phyloP scores from a whole-genome alignment of 1,140 invertebrate genomes.

The Cydia pomonella region DNA sequence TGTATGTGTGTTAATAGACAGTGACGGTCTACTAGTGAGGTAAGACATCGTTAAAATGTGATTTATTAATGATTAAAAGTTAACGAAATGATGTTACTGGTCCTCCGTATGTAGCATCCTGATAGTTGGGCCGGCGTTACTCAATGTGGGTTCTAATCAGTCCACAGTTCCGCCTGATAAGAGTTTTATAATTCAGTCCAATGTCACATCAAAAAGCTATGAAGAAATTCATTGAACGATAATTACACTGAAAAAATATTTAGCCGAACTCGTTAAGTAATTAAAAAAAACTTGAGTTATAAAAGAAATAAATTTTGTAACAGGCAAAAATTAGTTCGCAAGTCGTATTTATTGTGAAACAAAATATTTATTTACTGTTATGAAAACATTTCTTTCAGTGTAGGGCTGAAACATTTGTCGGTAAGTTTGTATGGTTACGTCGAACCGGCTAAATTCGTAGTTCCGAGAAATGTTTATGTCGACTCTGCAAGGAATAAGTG shows the following conservation, averaged over 20 bases:
- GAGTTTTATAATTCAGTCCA: conserved; percentile 69
- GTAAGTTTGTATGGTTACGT: conserved; percentile 36
- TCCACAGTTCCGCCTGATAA: conserved; percentile 68
- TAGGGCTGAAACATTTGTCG: too few relatives aligned
- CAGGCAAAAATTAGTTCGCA: too few relatives aligned
- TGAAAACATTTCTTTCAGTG: too few relatives aligned
- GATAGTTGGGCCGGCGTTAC: conserved; percentile 51
- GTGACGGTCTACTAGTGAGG: conserved; percentile 51
- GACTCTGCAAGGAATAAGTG: conserved; percentile 61
- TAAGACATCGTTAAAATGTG: conserved; percentile 65
- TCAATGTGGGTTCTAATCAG: conserved; percentile 47
- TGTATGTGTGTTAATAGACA: conserved; percentile 66
- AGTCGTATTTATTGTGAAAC: too few relatives aligned
- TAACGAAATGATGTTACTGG: conserved; percentile 56
- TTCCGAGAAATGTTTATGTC: conserved; percentile 65
- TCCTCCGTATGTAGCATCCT: conserved; percentile 43
- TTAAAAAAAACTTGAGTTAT: too few relatives aligned
- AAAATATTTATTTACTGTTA: too few relatives aligned
- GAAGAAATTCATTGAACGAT: conserved; percentile 64
- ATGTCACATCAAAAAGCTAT: conserved; percentile 65
- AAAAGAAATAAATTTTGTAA: too few relatives aligned
- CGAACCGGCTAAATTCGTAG: conserved; percentile 55
- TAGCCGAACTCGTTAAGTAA: too few relatives aligned
- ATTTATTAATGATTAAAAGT: conserved; percentile 64
- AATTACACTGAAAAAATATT: conserved; percentile 34